Evolutionary conservation across 2,888 invertebrate species (phyloP).

Genomic region (Sisyra terminalis): DNA sequence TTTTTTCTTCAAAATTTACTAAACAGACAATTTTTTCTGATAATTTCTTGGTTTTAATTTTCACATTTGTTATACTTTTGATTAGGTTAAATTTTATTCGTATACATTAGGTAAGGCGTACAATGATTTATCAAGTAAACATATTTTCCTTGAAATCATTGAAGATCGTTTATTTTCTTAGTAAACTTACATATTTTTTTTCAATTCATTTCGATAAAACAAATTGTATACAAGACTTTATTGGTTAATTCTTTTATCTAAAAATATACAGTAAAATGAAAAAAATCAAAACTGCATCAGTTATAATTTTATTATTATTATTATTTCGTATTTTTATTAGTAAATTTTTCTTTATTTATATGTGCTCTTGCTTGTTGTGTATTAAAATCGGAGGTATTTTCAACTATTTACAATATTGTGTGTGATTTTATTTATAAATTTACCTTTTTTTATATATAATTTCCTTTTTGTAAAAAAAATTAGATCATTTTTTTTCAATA

Average conservation of each 20-base stretch:
- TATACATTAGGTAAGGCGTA: slow-evolving; percentile 57
- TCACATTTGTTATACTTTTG: slow-evolving; percentile 16
- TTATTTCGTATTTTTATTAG: too few relatives aligned
- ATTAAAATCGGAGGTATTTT: too few relatives aligned
- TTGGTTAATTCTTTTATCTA: not conserved
- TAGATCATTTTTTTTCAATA: too few relatives aligned
- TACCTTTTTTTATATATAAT: too few relatives aligned
- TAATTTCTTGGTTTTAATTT: slow-evolving; percentile 8
- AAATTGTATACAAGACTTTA: not conserved
- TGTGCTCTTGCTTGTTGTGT: too few relatives aligned
- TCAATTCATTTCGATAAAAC: not conserved
- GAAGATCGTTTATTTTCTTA: not conserved
- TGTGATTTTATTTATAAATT: too few relatives aligned
- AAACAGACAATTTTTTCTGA: slow-evolving; percentile 13
- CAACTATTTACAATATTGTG: too few relatives aligned
- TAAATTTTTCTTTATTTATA: too few relatives aligned
- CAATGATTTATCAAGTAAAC: slow-evolving; percentile 21
- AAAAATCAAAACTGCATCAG: too few relatives aligned
- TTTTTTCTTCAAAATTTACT: not conserved
- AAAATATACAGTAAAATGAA: not conserved
- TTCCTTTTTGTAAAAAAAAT: too few relatives aligned
- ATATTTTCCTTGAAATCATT: slow-evolving; percentile 4
- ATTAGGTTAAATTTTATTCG: slow-evolving; percentile 29
- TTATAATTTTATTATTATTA: too few relatives aligned
- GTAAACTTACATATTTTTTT: not conserved